phyloP scores from a whole-genome alignment of 2,113 vertebrate genomes.

The Heloderma charlesbogerti region DNA sequence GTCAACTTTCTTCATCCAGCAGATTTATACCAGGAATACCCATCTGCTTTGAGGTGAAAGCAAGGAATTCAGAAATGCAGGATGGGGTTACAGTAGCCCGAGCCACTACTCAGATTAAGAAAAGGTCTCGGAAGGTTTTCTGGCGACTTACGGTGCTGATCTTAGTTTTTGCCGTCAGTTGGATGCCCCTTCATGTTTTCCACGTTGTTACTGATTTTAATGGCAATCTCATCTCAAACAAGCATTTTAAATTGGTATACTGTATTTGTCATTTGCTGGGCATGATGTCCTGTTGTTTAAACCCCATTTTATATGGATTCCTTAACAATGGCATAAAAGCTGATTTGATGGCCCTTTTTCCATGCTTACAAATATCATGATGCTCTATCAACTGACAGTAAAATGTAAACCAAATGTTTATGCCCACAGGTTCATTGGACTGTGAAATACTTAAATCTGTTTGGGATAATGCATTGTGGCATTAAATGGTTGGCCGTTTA shows the following conservation, averaged over 20 bases:
- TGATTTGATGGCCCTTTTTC: conserved; percentile 82
- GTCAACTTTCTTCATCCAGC: conserved; percentile 73
- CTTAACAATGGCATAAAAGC: conserved; percentile 87
- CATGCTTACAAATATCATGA: conserved; percentile 78
- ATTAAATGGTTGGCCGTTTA: conserved; percentile 7
- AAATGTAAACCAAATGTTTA: conserved; percentile 45
- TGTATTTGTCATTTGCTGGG: conserved; percentile 87
- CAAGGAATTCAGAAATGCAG: conserved; percentile 73
- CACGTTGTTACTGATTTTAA: conserved; percentile 87
- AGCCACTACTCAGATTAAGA: conserved; percentile 77
- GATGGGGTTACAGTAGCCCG: conserved; percentile 71
- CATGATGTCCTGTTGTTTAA: conserved; percentile 87
- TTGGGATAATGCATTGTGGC: conserved; percentile 42
- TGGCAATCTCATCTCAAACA: conserved; percentile 84
- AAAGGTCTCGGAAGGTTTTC: conserved; percentile 81
- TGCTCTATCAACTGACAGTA: conserved; percentile 44
- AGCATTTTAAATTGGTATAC: conserved; percentile 87
- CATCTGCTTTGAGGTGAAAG: conserved; percentile 84
- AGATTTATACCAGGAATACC: conserved; percentile 81
- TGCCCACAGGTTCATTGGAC: conserved; percentile 17
- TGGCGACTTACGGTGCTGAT: conserved; percentile 83
- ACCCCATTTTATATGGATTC: conserved; percentile 87
- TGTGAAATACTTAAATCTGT: conserved; percentile 37
- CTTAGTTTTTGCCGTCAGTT: conserved; percentile 83
- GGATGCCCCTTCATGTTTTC: conserved; percentile 88